These are phyloP conservation scores for Biston stratarius DNA, from an alignment of 2,888 invertebrate genomes.

Conservation along the genomic window DNA sequence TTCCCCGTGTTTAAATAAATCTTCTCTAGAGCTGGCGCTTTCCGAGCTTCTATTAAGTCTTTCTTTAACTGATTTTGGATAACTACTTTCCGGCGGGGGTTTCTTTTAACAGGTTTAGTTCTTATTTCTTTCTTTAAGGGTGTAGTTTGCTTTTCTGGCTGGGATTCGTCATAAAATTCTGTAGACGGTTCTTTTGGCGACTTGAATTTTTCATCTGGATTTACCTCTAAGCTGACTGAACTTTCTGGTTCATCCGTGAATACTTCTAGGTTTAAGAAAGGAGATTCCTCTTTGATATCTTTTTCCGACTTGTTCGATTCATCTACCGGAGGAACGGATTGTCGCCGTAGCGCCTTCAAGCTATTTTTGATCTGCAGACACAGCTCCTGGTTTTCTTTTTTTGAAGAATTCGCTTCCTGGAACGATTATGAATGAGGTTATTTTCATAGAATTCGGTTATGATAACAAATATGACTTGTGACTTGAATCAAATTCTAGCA, in stretches of 20 bases:
- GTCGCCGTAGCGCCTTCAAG: background rate
- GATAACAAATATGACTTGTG: too few species aligned
- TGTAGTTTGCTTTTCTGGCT: background rate
- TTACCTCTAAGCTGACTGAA: background rate
- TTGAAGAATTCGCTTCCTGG: background rate
- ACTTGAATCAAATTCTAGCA: too few species aligned
- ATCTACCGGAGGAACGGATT: too few species aligned
- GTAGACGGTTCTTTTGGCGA: background rate
- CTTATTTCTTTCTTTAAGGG: background rate
- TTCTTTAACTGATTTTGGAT: background rate
- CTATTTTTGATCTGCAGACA: conserved; percentile 5
- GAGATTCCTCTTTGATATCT: background rate
- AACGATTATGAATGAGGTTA: background rate
- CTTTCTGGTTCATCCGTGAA: background rate
- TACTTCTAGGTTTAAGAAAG: conserved; percentile 3
- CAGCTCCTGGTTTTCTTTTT: background rate
- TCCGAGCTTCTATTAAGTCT: background rate
- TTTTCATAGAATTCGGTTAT: too few species aligned
- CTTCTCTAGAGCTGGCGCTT: conserved; percentile 1
- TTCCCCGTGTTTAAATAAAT: background rate
- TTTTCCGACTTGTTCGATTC: background rate
- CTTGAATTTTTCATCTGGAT: background rate
- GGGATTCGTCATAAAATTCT: conserved; percentile 7
- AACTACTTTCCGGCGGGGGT: conserved; percentile 1
- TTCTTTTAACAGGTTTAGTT: conserved; percentile 1